Evolutionary conservation across 23 tunicate genomes (phyloP).

Genomic region (Ciona savignyi): DNA sequence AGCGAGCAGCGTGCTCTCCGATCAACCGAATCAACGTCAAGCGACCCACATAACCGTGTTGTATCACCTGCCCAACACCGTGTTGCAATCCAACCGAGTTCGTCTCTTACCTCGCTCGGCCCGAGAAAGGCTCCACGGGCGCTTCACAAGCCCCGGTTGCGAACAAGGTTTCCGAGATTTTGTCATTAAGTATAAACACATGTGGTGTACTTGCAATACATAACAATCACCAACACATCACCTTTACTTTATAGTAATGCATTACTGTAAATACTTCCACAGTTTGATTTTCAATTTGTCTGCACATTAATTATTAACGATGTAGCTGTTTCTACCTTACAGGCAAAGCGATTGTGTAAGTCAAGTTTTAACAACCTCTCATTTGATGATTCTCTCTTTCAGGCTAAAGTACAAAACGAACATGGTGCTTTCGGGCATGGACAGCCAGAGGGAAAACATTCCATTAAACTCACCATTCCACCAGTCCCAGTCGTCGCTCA

Average conservation of each 20-base stretch:
- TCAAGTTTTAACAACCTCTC: too few relatives aligned
- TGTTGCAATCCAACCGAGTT: not conserved
- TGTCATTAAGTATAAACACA: too few relatives aligned
- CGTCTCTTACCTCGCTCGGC: too few relatives aligned
- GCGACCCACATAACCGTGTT: not conserved
- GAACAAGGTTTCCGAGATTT: too few relatives aligned
- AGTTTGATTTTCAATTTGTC: too few relatives aligned
- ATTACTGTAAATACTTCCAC: not conserved
- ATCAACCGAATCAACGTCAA: not conserved
- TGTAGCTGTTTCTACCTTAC: not conserved
- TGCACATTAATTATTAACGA: too few relatives aligned
- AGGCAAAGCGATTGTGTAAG: not conserved
- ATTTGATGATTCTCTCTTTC: not conserved
- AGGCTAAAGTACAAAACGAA: not conserved
- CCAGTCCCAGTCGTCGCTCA: not conserved
- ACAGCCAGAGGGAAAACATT: not conserved
- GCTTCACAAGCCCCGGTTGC: too few relatives aligned
- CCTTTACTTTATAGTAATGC: not conserved
- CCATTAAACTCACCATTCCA: too few relatives aligned
- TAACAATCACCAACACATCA: not conserved
- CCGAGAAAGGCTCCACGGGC: too few relatives aligned
- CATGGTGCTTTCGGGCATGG: not conserved
- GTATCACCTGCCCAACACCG: not conserved
- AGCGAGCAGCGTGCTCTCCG: slow-evolving; percentile 5
- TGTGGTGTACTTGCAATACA: too few relatives aligned